Evolutionary conservation across 2,888 invertebrate genomes (phyloP), one percentile per base, ranked within the genome.

Genomic region (Hypolimnas misippus): DNA sequence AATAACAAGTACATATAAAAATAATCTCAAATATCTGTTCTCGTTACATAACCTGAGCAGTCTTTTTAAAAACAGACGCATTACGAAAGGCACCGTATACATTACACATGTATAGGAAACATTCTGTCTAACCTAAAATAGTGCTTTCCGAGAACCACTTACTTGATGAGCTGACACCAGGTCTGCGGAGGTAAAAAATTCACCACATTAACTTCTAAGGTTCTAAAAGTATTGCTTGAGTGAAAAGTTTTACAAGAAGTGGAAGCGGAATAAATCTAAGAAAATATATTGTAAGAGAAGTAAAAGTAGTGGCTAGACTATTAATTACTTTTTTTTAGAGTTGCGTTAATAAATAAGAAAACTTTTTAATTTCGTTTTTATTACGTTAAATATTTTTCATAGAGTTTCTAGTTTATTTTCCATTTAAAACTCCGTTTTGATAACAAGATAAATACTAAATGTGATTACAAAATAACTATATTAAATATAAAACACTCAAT

Each of bases 111-210:
- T 40, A 16, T 17, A 19, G 1, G 17, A 3, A 42, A 40, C 40
- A 14, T 14, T 3, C 3, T 40, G 14, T 16, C 14, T 42, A 8
- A 8, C 17, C 10, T 17, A 7, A 42, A 10, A 42, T 42, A 42
- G 42, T 10, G 42, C 42, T 42, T 19, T 42, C 7, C 10, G 2
- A 2, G 10, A 42, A 42, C 19, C 42, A 42, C 42, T 42, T 42
- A 42, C 42, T 42, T 42, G 42, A 42, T 42, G 17, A 42, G 42
- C 8, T 42, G n/a, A n/a, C n/a, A 42, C 42, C 17, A 10, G 17
- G 10, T 42, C 42, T 42, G 17, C 42, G 7, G 2, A 17, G 16
- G 42, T 42, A 42, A 42, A 42, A 17, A 42, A 42, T 42, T 42
- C 42, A 42, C 7, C 17, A 42, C 42, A 42, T 42, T 17, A 17